Evolutionary conservation across 53 echinoderm and acorn worm species (phyloP), one percentile per base, ranked within the genome.

Genomic region (Mesocentrotus franciscanus): DNA sequence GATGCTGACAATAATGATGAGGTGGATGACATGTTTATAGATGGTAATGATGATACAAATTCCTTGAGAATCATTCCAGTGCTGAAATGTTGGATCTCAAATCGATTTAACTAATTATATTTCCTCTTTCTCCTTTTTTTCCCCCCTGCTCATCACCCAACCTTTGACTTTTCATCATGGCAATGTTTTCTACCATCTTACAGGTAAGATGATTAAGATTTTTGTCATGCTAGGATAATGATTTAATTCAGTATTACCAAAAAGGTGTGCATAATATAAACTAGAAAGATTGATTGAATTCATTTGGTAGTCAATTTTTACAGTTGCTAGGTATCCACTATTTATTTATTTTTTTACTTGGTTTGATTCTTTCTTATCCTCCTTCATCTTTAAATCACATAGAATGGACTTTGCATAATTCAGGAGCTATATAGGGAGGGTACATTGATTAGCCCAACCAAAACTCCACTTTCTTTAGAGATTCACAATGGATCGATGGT

Each of bases 171-270:
- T 81, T 39, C 81, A 81, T 81, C 81, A 20, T 39, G 36, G 81
- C 74, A 74, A 74, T 42, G 42, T 20, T 81, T 7, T 36, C 42
- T 27, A 18, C 18, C 42, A 36, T 27, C 81, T 39, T 39, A 81
- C 33, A 81, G 81, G 81, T 81, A 81, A 81, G 81, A 42, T 81
- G 17, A 81, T 42, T 81, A 0, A 74, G 74, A n/a, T 71, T 26
- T 74, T 29, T 4, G 11, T 18, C 35, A 6, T 75, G 0, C 8
- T 27, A 29, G 24, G 2, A 29, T 72, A 29, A 72, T 29, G 2
- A 72, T 72, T 72, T 15, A 11, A 76, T 76, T 14, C 76, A 33
- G 13, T 33, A 30, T 1, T 30, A 76, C 29, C 33, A 30, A 13
- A 29, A 76, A 24, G 24, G 24, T 68, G 8, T 68, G 8, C 22